A percentile compares a stretch with the other conserved stretches of the same genome.
phyloP scores from a whole-genome alignment of 92 coral and sea anemone species.

The Diadumene lineata region DNA sequence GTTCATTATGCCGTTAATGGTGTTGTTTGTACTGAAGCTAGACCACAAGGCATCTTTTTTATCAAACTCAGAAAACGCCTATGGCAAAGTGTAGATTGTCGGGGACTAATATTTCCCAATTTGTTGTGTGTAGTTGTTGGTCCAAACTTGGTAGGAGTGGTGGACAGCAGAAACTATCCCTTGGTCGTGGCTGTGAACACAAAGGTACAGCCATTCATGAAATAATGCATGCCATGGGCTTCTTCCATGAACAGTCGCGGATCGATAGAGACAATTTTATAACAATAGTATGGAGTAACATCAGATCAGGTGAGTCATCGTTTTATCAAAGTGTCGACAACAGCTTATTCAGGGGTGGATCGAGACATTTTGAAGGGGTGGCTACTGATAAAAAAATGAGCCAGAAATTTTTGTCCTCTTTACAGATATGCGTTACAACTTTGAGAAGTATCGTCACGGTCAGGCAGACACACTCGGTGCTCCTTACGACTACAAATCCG shows the following conservation, averaged over 20 bases:
- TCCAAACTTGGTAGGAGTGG: constrained; percentile 49
- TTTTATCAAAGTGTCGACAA: no score
- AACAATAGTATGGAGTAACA: constrained; percentile 40
- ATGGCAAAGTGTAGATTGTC: no score
- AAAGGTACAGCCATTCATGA: constrained; percentile 59
- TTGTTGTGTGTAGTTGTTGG: constrained; percentile 35
- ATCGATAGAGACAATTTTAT: constrained; percentile 52
- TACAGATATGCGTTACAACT: constrained; percentile 39
- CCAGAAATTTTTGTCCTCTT: no score
- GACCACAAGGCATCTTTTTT: no score
- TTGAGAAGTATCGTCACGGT: constrained; percentile 53
- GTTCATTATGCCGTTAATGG: no score
- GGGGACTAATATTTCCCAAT: background rate
- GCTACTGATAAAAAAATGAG: no score
- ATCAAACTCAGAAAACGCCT: no score
- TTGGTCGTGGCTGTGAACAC: constrained; percentile 55
- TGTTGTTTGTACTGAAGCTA: no score
- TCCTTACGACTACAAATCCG: constrained; percentile 53
- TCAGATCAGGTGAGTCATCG: background rate
- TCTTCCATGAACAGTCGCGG: constrained; percentile 67
- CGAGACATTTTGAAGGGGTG: no score
- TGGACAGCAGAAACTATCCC: constrained; percentile 49
- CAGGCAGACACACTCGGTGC: constrained; percentile 53
- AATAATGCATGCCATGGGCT: constrained; percentile 64
- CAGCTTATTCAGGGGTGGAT: no score